These are phyloP conservation scores for Panulirus ornatus DNA, from an alignment of 1,140 invertebrate species.

Conservation along the genomic window DNA sequence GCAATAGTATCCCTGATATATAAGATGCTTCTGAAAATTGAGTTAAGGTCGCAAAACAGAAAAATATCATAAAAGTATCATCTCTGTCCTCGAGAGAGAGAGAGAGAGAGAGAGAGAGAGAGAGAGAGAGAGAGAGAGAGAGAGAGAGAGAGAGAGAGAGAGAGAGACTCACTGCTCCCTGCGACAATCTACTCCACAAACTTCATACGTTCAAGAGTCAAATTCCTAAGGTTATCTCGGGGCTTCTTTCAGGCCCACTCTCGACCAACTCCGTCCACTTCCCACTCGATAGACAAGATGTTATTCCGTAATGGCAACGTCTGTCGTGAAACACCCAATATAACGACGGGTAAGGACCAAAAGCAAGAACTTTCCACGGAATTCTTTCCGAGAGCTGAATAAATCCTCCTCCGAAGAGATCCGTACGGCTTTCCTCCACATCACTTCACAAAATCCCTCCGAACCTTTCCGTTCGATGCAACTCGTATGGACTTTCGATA, in stretches of 20 bases:
- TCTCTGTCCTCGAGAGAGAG: no score
- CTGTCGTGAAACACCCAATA: background rate
- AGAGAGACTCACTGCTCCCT: background rate
- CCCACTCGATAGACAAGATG: no score
- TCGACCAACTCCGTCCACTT: no score
- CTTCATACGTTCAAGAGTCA: no score
- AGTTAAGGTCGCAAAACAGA: no score
- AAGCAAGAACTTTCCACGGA: background rate
- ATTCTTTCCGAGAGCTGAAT: background rate
- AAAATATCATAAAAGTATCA: no score
- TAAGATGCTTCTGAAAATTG: no score
- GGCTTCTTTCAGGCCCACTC: no score
- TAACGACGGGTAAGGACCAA: background rate
- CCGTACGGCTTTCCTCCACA: slow-evolving; percentile 9
- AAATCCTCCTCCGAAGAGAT: background rate
- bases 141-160: slow-evolving; percentile 10
- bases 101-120: background rate
- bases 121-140: slow-evolving; percentile 4
- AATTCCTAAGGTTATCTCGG: no score
- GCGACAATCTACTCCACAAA: no score
- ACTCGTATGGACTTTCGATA: background rate
- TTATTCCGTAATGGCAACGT: background rate
- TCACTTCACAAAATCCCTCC: slow-evolving; percentile 8
- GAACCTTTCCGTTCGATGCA: background rate
- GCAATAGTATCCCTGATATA: no score